phyloP scores from a whole-genome alignment of 2,888 invertebrate species.

The Mythimna impura region DNA sequence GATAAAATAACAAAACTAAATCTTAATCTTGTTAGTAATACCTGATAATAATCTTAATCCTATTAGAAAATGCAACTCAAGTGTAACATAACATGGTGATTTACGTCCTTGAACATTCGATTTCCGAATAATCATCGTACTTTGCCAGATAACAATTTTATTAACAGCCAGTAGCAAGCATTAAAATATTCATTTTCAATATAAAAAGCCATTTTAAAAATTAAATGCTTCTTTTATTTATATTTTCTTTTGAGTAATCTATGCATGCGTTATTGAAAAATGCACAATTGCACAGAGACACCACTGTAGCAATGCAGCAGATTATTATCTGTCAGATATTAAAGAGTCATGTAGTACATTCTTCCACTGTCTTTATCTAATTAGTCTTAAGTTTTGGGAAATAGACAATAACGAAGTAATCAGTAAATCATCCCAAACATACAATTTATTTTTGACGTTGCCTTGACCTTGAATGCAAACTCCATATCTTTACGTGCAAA shows the following conservation, averaged over 20 bases:
- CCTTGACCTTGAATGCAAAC: background rate
- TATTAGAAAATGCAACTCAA: conserved; percentile 6
- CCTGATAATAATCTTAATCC: background rate
- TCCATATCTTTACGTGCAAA: background rate
- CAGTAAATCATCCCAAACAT: background rate
- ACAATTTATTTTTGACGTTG: background rate
- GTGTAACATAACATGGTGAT: background rate
- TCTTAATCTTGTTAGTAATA: conserved; percentile 3
- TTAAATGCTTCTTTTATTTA: background rate
- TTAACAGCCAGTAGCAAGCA: background rate
- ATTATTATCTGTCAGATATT: too few relatives aligned
- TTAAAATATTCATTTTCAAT: background rate
- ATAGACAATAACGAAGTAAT: background rate
- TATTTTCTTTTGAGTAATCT: too few relatives aligned
- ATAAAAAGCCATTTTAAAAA: background rate
- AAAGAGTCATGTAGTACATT: too few relatives aligned
- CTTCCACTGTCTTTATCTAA: too few relatives aligned
- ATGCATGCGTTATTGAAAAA: too few relatives aligned
- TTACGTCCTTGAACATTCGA: background rate
- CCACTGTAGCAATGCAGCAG: too few relatives aligned
- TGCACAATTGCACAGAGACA: too few relatives aligned
- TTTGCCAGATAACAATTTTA: background rate
- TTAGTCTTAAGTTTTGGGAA: background rate
- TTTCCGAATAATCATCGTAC: background rate
- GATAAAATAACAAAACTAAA: background rate